Conservation (phyloP, 2,797 vertebrate genomes). For the Leptodactylus fallax region DNA sequence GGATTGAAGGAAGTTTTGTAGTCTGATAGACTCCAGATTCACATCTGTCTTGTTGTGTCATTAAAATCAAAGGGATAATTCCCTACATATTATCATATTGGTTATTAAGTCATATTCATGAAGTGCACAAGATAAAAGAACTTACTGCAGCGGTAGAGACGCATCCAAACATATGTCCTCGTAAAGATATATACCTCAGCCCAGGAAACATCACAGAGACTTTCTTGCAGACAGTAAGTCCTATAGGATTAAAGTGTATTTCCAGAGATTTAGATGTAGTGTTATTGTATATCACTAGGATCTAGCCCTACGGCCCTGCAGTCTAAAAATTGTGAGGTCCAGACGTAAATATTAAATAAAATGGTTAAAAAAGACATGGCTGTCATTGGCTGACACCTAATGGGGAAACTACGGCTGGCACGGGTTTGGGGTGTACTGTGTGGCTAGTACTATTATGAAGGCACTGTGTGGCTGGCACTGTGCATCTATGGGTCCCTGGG, state of each 20-base stretch:
- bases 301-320: no score
- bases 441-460: no score
- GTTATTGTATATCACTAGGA: neutral
- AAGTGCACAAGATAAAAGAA: slow-evolving; percentile 32
- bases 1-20: slow-evolving; percentile 34
- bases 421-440: no score
- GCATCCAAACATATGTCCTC: slow-evolving; percentile 34
- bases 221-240: neutral
- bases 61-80: slow-evolving; percentile 48
- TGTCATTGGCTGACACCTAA: no score
- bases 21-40: slow-evolving; percentile 45
- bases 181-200: neutral
- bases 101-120: slow-evolving; percentile 22
- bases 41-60: slow-evolving; percentile 45
- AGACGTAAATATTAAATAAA: no score
- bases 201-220: neutral
- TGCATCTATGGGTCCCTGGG: no score
- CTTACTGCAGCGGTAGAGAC: neutral
- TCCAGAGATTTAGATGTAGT: neutral
- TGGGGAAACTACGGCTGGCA: no score
- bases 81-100: slow-evolving; percentile 6
- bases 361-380: no score
- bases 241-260: neutral
- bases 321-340: no score
- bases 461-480: no score